Evolutionary conservation across 2,113 vertebrate genomes (phyloP).

Genomic region (Synchiropus splendidus): DNA sequence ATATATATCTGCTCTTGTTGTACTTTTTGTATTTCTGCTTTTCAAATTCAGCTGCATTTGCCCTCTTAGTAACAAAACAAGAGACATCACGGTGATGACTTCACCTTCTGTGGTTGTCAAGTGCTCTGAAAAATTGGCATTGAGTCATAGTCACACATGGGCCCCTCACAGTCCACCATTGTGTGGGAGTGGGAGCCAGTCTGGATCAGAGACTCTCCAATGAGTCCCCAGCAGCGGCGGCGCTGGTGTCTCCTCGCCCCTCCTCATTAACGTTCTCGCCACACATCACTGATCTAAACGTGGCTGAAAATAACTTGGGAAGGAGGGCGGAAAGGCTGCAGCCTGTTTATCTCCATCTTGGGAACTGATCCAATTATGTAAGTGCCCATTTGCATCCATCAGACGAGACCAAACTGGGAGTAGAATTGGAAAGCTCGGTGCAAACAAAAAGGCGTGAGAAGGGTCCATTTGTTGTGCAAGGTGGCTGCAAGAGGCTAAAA

Average conservation of each 20-base stretch:
- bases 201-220: slow-evolving; percentile 24
- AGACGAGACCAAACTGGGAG: slow-evolving; percentile 66
- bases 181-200: slow-evolving; percentile 26
- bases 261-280: slow-evolving; percentile 56
- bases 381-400: slow-evolving; percentile 90
- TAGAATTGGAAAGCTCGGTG: slow-evolving; percentile 37
- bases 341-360: slow-evolving; percentile 86
- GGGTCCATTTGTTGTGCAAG: slow-evolving; percentile 52
- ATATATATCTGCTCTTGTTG: no score
- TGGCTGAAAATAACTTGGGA: slow-evolving; percentile 81
- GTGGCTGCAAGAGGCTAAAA: slow-evolving; percentile 51
- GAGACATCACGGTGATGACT: slow-evolving; percentile 5
- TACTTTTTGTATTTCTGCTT: no score
- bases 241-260: slow-evolving; percentile 25
- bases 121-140: slow-evolving; percentile 38
- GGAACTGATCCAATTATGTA: slow-evolving; percentile 96
- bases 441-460: slow-evolving; percentile 40
- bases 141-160: slow-evolving; percentile 20
- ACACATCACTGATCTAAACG: slow-evolving; percentile 66
- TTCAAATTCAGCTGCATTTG: no score
- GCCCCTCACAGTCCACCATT: slow-evolving; percentile 19
- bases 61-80: slow-evolving; percentile 15
- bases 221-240: slow-evolving; percentile 21
- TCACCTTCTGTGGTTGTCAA: no score
- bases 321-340: slow-evolving; percentile 55